Percentiles rank a stretch among this genome's conserved stretches.
These are phyloP conservation scores for Podargus strigoides DNA, from an alignment of 2,797 vertebrate genomes.

Conservation along the genomic window DNA sequence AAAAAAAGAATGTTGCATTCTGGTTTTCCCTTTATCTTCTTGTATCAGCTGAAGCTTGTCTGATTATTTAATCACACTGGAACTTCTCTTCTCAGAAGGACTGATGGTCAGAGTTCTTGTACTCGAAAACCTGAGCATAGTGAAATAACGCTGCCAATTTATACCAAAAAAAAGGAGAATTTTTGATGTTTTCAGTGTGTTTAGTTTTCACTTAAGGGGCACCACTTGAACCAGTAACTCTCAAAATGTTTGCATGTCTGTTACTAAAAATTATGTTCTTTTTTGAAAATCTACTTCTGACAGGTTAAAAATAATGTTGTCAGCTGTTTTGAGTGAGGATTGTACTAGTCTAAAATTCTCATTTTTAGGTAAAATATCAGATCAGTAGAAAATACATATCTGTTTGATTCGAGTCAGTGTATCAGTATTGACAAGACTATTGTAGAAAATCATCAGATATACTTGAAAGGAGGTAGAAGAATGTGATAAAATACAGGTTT, in stretches of 20 bases:
- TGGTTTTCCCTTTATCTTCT: neutral
- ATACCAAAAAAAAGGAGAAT: neutral
- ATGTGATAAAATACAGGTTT: neutral
- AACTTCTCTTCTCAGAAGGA: neutral
- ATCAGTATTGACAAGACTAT: neutral
- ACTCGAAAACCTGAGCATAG: neutral
- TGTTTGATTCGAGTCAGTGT: neutral
- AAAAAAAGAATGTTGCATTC: neutral
- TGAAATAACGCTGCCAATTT: neutral
- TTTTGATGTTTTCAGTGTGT: neutral
- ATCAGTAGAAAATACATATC: neutral
- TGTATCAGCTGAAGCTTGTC: neutral
- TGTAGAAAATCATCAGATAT: neutral
- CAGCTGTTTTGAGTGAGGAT: neutral
- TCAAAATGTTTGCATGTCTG: neutral
- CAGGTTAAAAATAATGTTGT: neutral
- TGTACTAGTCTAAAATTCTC: neutral
- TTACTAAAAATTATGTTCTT: neutral
- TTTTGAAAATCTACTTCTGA: neutral
- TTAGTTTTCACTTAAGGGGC: neutral
- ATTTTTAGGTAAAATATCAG: neutral
- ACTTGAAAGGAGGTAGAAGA: neutral
- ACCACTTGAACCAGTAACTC: neutral
- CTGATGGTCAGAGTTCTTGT: neutral
- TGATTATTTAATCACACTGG: neutral